These are phyloP conservation scores for Archips xylosteana DNA, from an alignment of 2,888 invertebrate genomes.

Conservation along the genomic window DNA sequence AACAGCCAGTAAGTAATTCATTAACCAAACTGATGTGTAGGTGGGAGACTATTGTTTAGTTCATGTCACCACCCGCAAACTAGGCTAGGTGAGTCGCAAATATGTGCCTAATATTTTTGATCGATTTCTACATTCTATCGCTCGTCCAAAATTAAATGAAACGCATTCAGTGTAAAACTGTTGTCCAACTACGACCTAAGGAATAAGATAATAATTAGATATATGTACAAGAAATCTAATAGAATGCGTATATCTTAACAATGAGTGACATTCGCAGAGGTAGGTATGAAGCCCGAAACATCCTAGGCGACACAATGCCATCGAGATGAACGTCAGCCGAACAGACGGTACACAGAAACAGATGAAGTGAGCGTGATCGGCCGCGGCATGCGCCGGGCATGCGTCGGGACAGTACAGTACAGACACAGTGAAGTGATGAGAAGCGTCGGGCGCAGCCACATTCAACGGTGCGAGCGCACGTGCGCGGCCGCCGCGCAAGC, in stretches of 20 bases:
- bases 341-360: conserved; percentile 83
- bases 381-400: conserved; percentile 77
- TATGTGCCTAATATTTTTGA: conserved; percentile 51
- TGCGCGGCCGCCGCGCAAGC: conserved; percentile 82
- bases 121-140: conserved; percentile 59
- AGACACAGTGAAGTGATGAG: conserved; percentile 85
- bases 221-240: conserved; percentile 82
- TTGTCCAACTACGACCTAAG: conserved; percentile 72
- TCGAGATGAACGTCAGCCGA: conserved; percentile 81
- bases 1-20: conserved; percentile 76
- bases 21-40: conserved; percentile 63
- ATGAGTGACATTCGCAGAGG: conserved; percentile 80
- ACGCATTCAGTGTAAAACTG: conserved; percentile 56
- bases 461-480: conserved; percentile 79
- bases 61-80: conserved; percentile 62
- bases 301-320: conserved; percentile 79
- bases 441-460: conserved; percentile 86
- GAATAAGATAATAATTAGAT: conserved; percentile 59
- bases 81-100: conserved; percentile 55
- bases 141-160: conserved; percentile 61
- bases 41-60: conserved; percentile 65
- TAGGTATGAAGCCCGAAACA: conserved; percentile 75
- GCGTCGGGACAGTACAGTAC: conserved; percentile 84
- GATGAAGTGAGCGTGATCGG: conserved; percentile 85
- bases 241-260: conserved; percentile 82